Evolutionary conservation across 1,140 invertebrate genomes (phyloP).

Genomic region (Aphidius gifuensis): DNA sequence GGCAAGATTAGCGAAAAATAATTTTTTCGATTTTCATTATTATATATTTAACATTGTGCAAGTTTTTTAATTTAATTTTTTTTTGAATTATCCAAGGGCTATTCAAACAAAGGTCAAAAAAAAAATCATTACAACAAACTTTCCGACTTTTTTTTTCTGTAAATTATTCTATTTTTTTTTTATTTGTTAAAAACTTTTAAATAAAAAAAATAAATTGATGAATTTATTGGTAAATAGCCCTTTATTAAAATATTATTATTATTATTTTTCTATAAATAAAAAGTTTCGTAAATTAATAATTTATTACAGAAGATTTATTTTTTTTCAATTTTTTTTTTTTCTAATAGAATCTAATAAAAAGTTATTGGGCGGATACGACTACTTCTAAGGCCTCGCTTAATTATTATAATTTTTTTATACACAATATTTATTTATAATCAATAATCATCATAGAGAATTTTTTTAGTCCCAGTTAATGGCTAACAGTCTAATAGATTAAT

Average conservation of each 20-base stretch:
- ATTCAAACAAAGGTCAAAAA: too few species aligned
- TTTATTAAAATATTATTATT: background rate
- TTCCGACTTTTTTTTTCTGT: too few species aligned
- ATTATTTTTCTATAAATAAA: conserved; percentile 8
- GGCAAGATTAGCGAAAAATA: too few species aligned
- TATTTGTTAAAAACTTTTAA: too few species aligned
- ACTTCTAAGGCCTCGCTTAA: conserved; percentile 56
- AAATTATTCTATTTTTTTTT: too few species aligned
- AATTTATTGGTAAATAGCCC: background rate
- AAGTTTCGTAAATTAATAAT: conserved; percentile 18
- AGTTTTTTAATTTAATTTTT: too few species aligned
- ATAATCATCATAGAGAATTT: conserved; percentile 32
- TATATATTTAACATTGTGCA: too few species aligned
- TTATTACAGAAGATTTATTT: conserved; percentile 10
- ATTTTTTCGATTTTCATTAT: too few species aligned
- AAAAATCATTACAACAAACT: too few species aligned
- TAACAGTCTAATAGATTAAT: conserved; percentile 30
- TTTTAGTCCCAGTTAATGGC: conserved; percentile 7
- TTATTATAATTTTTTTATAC: conserved; percentile 37
- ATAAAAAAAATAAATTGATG: too few species aligned
- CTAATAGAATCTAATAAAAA: conserved; percentile 21
- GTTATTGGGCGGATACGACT: conserved; percentile 55
- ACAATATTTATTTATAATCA: conserved; percentile 43
- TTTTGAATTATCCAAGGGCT: too few species aligned
- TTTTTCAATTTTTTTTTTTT: conserved; percentile 17